A percentile compares a stretch with the other conserved stretches of the same genome.
Evolutionary conservation across 1,140 invertebrate species (phyloP).

Genomic region (Drosophila pruinosa): DNA sequence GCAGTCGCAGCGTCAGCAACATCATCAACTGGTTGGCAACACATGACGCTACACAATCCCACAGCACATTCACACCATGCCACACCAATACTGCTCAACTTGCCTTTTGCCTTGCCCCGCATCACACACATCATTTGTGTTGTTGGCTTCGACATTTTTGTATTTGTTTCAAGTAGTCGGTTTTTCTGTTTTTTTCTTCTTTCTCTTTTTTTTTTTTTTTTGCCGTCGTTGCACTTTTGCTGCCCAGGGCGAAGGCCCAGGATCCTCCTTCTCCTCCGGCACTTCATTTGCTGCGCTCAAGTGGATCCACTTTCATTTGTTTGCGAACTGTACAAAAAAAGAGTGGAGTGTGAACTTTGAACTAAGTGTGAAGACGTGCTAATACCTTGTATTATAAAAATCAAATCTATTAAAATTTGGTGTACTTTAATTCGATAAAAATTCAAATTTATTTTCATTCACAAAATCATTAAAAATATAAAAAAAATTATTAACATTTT

Average conservation of each 20-base stretch:
- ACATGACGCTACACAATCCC: conserved; percentile 54
- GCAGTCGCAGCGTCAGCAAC: conserved; percentile 69
- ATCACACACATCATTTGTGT: conserved; percentile 59
- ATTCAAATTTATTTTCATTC: background rate
- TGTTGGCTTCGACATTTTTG: conserved; percentile 71
- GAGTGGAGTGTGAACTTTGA: background rate
- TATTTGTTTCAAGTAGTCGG: conserved; percentile 69
- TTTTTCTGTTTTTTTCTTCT: background rate
- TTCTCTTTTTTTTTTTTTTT: conserved; percentile 50
- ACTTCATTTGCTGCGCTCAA: conserved; percentile 81
- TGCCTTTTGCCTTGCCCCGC: background rate
- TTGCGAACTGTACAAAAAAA: conserved; percentile 58
- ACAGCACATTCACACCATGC: conserved; percentile 4
- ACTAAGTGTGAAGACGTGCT: background rate
- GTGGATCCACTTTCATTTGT: conserved; percentile 82
- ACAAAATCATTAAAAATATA: background rate
- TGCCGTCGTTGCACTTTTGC: conserved; percentile 81
- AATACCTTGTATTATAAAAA: conserved; percentile 3
- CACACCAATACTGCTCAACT: background rate
- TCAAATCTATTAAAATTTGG: too few species aligned
- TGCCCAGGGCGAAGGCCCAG: conserved; percentile 51
- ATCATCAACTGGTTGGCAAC: conserved; percentile 78
- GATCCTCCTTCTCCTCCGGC: conserved; percentile 46
- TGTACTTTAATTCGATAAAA: too few species aligned
- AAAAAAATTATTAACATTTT: too few species aligned